These are phyloP conservation scores for Gymnobelideus leadbeateri DNA, from an alignment of 2,113 vertebrate species.

Conservation along the genomic window DNA sequence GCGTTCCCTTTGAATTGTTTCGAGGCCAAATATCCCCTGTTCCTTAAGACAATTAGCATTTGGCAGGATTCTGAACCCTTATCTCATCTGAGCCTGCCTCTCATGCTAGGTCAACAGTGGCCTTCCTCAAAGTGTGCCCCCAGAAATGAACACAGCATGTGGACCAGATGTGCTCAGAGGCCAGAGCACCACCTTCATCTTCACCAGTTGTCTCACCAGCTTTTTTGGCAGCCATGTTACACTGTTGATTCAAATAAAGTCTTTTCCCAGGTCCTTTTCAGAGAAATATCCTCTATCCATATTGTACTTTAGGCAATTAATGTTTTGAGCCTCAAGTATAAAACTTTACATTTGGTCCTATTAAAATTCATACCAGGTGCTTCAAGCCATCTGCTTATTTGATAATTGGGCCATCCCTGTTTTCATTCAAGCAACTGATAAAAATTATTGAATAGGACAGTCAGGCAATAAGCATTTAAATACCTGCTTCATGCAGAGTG, in stretches of 20 bases:
- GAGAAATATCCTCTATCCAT: not conserved
- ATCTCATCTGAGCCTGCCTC: not conserved
- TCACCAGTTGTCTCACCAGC: not conserved
- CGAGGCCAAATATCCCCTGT: not conserved
- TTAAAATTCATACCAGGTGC: not conserved
- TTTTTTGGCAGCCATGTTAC: not conserved
- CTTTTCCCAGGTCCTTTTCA: not conserved
- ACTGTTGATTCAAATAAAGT: not conserved
- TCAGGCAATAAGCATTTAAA: not conserved
- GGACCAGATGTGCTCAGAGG: not conserved
- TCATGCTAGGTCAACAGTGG: not conserved
- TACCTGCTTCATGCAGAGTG: not conserved
- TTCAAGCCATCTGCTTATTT: not conserved
- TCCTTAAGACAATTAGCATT: not conserved
- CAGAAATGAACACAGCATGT: not conserved
- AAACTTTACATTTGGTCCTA: not conserved
- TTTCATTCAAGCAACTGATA: not conserved
- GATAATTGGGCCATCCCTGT: not conserved
- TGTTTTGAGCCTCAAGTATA: not conserved
- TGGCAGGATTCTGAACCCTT: not conserved
- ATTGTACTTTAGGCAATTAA: not conserved
- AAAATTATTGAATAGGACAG: not conserved
- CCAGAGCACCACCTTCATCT: not conserved
- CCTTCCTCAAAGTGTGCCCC: not conserved
- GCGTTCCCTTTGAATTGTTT: not conserved